Conservation (phyloP, 1,140 invertebrate genomes). For the Cotesia vestalis region DNA sequence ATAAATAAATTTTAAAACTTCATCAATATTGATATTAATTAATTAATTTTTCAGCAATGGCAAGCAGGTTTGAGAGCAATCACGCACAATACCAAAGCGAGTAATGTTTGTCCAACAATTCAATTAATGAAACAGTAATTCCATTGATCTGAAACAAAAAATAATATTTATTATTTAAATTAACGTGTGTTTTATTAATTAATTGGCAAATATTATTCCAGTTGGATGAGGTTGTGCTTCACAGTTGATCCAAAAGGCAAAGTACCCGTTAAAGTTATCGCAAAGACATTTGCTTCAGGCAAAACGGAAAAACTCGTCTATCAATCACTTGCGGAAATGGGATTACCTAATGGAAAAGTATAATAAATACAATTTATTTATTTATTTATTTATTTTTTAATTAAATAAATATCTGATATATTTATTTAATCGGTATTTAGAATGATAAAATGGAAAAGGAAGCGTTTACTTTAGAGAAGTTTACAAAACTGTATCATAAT, state of each 20-base stretch:
- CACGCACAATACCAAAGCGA: conserved; percentile 97
- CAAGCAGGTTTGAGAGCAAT: conserved; percentile 87
- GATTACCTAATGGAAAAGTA: conserved; percentile 91
- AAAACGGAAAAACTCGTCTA: conserved; percentile 98
- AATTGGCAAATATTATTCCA: conserved; percentile 56
- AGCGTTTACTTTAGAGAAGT: conserved; percentile 98
- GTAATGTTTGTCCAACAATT: conserved; percentile 93
- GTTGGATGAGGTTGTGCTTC: conserved; percentile 97
- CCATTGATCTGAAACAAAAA: no score
- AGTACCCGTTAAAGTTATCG: conserved; percentile 96
- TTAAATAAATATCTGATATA: conserved; percentile 1
- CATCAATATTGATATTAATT: conserved; percentile 23
- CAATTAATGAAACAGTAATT: conserved; percentile 97
- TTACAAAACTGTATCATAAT: conserved; percentile 96
- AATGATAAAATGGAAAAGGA: conserved; percentile 93
- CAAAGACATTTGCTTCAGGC: conserved; percentile 96
- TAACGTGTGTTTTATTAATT: conserved; percentile 30
- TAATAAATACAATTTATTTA: conserved; percentile 30
- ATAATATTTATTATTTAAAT: background rate
- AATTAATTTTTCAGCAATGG: conserved; percentile 82
- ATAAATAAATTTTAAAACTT: no score
- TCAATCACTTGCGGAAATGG: conserved; percentile 93
- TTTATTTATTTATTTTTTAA: background rate
- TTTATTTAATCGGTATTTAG: conserved; percentile 56
- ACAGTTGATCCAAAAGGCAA: conserved; percentile 93